Evolutionary conservation across 1,140 invertebrate species (phyloP), one percentile per base, ranked within the genome.

Genomic region (Penaeus japonicus): DNA sequence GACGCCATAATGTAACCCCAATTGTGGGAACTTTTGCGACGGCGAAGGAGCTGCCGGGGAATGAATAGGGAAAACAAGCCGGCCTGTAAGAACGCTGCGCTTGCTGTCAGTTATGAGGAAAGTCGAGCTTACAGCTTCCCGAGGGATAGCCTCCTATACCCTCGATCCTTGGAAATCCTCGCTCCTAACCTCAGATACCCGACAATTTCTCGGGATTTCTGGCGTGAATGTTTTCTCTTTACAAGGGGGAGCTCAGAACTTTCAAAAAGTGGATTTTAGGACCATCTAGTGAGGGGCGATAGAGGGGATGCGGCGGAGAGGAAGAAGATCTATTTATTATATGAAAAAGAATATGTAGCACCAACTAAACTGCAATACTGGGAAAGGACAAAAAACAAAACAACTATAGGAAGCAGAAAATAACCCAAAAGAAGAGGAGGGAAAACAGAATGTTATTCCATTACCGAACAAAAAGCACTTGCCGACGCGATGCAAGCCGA

Each of bases 231-330:
- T 87, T 87, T 82, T 54, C 78, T 57, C 79, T 73, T 87, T 82
- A 75, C 39, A 82, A 32, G 17, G 15, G 79, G 62, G 65, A 47
- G 59, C 55, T 81, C 30, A 35, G 22, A 82, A 81, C 57, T 87
- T 87, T 81, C 78, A 82, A 87, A 87, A 82, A 62, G 57, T 65
- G 85, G 78, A 81, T 87, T 87, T 87, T 82, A 87, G 57, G 78
- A 82, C 79, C 85, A 81, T 81, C 78, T 81, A 73, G 85, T 82
- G 59, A 82, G 57, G 78, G 47, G 79, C 55, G 85, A 73, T 57
- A 70, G 62, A 77, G 81, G 47, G 59, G 78, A 87, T 81, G 79
- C n/a, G 70, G 35, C 53, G 18, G n/a, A 62, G 62, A 75, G n/a
- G 39, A 73, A 84, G 32, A 70, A 54, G 27, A 47, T 24, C 32